Evolutionary conservation across 2,888 invertebrate species (phyloP), one percentile per base, ranked within the genome.

Genomic region (Drosophila meridionalis): DNA sequence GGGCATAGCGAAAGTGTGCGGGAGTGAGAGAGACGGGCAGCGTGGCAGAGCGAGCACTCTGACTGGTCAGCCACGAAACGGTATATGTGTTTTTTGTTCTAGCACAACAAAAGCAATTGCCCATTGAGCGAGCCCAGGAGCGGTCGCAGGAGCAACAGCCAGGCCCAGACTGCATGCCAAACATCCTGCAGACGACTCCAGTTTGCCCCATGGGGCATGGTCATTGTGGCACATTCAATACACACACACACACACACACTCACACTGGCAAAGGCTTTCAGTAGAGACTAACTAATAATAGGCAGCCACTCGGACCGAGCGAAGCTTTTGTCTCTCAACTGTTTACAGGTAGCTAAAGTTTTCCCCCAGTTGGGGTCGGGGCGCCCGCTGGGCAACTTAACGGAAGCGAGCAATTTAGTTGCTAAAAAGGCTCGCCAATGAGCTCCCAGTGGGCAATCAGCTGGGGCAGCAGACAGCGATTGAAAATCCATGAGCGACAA

Each of bases 391-490:
- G 82, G 77, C 81, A 89, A 89, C 85, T 89, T 78, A 87, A 83
- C 89, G 87, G 87, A 87, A 87, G 89, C 86, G 72, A 80, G 86
- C 90, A 87, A 87, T 87, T 87, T 87, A 87, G 86, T 83, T 76
- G 86, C 80, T 82, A 84, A 89, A 86, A 86, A 84, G 89, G 75
- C 83, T 79, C 57, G 43, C 52, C 73, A 71, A 42, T 42, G 56
- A 40, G 36, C 61, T 77, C 69, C 83, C 68, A 36, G 47, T n/a
- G 66, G 81, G 64, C 50, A 52, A 34, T 28, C 58, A 32, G 4
- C 57, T 14, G 61, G 14, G 14, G 50, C 47, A 34, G 52, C 34
- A 64, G 76, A 69, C 76, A 69, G 52, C 87, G 67, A 73, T 80
- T 80, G 69, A 72, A 83, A 73, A 70, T 58, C 82, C 68, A 67